Percentiles rank a stretch among this genome's conserved stretches.
These are phyloP conservation scores for Dasyornis broadbenti DNA, from an alignment of 2,113 vertebrate species.

Conservation along the genomic window DNA sequence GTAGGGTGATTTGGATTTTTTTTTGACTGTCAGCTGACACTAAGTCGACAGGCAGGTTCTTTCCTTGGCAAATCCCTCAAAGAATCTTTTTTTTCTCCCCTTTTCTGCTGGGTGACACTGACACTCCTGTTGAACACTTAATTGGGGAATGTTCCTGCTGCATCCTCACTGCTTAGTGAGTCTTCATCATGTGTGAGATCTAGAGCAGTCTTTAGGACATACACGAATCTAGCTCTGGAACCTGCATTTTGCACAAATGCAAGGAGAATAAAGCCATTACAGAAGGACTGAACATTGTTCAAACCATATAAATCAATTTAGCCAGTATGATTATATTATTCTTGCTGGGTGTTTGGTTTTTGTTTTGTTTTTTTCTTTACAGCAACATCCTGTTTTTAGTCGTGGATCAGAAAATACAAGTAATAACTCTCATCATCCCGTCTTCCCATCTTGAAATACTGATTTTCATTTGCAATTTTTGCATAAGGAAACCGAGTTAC, in stretches of 20 bases:
- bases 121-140: not conserved
- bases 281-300: not conserved
- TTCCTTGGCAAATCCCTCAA: not conserved
- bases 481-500: not conserved
- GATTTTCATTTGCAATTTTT: not conserved
- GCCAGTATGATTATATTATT: not conserved
- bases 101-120: not conserved
- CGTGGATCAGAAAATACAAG: not conserved
- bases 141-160: not conserved
- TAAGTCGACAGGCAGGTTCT: not conserved
- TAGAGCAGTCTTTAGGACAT: not conserved
- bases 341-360: not conserved
- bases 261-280: not conserved
- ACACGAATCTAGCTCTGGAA: not conserved
- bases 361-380: not conserved
- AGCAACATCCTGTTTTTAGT: not conserved
- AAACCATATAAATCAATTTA: not conserved
- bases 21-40: not conserved
- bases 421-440: not conserved
- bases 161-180: not conserved
- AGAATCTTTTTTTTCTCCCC: not conserved
- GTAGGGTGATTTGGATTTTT: not conserved
- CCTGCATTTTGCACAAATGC: not conserved
- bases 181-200: not conserved
- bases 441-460: not conserved